Evolutionary conservation across 2,888 invertebrate species (phyloP).

Genomic region (Chloroclystis v-ata): DNA sequence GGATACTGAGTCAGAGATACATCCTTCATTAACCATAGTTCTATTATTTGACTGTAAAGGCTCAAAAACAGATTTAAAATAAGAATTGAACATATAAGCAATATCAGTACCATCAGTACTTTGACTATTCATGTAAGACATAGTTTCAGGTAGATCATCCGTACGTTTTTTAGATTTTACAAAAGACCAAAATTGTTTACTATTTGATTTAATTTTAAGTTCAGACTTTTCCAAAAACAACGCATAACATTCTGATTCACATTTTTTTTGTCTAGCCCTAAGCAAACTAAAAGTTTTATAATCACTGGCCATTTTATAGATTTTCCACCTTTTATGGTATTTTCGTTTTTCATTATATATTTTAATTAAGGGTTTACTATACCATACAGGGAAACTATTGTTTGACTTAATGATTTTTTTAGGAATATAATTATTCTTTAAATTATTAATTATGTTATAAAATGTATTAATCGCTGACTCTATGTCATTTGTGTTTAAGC

Average conservation of each 20-base stretch:
- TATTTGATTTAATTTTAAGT: background rate
- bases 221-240: background rate
- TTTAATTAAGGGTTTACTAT: background rate
- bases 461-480: no score
- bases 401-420: background rate
- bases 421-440: no score
- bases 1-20: no score
- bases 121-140: background rate
- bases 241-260: background rate
- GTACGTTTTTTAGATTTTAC: background rate
- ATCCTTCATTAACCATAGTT: no score
- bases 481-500: no score
- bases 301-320: background rate
- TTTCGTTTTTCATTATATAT: background rate
- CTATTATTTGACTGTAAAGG: no score
- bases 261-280: background rate
- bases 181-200: background rate
- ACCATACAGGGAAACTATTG: background rate
- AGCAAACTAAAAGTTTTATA: background rate
- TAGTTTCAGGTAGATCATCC: background rate
- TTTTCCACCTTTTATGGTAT: background rate
- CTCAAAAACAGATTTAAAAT: background rate
- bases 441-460: no score
- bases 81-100: background rate
- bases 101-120: background rate